Conservation (phyloP, 2,113 vertebrate species). For the Pygoscelis adeliae region DNA sequence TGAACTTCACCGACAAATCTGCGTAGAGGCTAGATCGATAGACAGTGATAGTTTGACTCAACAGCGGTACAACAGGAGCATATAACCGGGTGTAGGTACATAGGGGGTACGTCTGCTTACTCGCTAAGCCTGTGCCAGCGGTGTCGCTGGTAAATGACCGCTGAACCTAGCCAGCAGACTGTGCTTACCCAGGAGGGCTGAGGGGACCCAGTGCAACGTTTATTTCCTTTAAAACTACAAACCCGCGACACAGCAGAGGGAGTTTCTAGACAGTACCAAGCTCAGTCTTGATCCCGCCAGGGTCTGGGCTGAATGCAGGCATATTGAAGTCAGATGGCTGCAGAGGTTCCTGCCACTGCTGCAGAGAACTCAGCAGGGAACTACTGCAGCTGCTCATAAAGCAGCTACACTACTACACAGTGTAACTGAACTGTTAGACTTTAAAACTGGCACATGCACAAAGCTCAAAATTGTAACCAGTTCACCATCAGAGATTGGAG, state of each 20-base stretch:
- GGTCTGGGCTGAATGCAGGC: background rate
- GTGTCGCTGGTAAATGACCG: fast-evolving
- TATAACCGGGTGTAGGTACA: fast-evolving
- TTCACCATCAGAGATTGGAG: fast-evolving
- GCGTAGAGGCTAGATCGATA: fast-evolving
- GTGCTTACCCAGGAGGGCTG: background rate
- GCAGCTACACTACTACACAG: background rate
- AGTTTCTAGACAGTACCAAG: fast-evolving
- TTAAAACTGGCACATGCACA: background rate
- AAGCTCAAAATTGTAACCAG: background rate
- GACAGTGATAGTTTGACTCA: fast-evolving
- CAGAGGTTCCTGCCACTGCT: background rate
- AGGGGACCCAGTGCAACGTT: fast-evolving
- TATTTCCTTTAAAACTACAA: background rate
- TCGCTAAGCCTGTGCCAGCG: background rate
- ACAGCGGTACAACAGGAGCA: fast-evolving
- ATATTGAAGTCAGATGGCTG: background rate
- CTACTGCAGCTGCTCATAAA: background rate
- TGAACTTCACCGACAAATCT: fast-evolving
- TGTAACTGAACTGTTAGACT: background rate
- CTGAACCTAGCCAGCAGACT: background rate
- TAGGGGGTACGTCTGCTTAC: fast-evolving
- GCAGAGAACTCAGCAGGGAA: background rate
- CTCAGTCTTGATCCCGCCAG: background rate
- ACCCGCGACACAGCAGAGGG: background rate